Base-by-base conservation (phyloP, 2,888 invertebrate genomes). In the Adelognathus sp. region DNA sequence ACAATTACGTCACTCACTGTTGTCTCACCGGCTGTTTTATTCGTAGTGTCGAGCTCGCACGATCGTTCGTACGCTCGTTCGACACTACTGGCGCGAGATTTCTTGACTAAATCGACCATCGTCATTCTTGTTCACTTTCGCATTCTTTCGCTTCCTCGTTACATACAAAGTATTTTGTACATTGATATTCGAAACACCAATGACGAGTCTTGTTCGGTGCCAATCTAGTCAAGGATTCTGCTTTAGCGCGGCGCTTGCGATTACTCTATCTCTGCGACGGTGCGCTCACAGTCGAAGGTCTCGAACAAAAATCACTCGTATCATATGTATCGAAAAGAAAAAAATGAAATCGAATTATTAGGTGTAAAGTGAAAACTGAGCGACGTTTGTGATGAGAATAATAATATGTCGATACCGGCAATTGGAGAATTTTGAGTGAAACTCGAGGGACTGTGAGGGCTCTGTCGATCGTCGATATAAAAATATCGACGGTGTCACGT, bases 41-140 rank as follows among this genome's bases (percentile, higher is more conserved):
- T 64, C 33, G 33, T 52, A 27, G 66, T 52, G 52, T 36, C 9
- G n/a, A 21, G 50, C 50, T 60, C 36, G 18, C 21, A 36, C 36
- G 24, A 3, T 66, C 36, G 3, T 41, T 54, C 67, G 58, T 66
- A 77, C 58, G 79, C 70, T 82, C 76, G 80, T 63, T 70, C 24
- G 36, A 58, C 82, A 81, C 81, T 86, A 81, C 81, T 86, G 74
- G 90, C 90, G 89, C 88, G 88, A 90, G 90, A 86, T 86, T 89
- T 86, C 84, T 91, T 86, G 91, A 88, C 86, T 56, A 16, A 3
- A 58, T 7, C 27, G n/a, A 36, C 3, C 36, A 41, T 41, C 27
- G 11, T 29, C 3, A 46, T n/a, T 56, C 14, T 60, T 27, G 41
- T 18, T 16, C n/a, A 46, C 21, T 24, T 44, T 31, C n/a, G n/a